These are phyloP conservation scores for Prochilodus magdalenae DNA, from an alignment of 2,113 vertebrate species.

Conservation along the genomic window DNA sequence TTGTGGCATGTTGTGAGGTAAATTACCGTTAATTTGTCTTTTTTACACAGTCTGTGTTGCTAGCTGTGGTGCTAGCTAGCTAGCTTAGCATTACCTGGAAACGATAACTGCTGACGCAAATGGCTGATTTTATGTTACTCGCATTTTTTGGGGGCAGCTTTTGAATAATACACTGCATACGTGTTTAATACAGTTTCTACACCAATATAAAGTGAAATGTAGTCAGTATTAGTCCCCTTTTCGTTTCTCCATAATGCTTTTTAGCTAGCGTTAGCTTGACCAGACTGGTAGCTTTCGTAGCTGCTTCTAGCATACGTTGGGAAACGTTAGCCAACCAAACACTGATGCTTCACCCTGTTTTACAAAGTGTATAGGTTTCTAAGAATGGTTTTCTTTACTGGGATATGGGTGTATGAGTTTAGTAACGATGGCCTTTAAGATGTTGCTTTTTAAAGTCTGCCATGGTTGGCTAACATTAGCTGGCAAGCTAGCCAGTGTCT, in stretches of 20 bases:
- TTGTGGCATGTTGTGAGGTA: background rate
- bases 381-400: too few species aligned
- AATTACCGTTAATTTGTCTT: too few species aligned
- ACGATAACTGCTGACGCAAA: constrained; percentile 6
- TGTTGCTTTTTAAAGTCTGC: background rate
- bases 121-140: background rate
- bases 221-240: background rate
- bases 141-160: background rate
- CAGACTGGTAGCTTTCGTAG: background rate
- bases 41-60: background rate
- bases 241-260: background rate
- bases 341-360: too few species aligned
- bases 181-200: background rate
- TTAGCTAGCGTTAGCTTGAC: background rate
- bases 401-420: too few species aligned
- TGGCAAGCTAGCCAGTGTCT: background rate
- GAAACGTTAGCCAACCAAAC: background rate
- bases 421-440: too few species aligned
- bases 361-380: too few species aligned
- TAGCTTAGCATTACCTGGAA: background rate
- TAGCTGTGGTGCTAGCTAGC: background rate
- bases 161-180: background rate
- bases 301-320: background rate
- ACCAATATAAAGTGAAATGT: too few species aligned
- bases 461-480: background rate